A percentile compares a stretch with the other conserved stretches of the same genome.
Conservation (phyloP, 2,113 vertebrate species). For the Opisthocomus hoazin region DNA sequence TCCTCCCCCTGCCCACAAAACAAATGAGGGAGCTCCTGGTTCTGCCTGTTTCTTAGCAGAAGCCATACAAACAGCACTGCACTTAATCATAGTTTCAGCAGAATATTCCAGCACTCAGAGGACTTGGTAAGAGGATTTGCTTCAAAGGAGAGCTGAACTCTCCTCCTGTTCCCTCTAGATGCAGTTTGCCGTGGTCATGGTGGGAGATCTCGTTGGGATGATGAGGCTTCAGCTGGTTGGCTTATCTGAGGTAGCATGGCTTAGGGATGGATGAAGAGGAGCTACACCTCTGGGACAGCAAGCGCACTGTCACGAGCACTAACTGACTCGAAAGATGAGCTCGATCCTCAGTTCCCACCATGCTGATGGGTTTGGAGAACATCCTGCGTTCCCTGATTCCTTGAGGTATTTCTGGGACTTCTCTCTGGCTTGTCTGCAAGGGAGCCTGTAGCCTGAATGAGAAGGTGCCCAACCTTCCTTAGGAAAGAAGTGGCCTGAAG, state of each 20-base stretch:
- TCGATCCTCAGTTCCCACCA: neutral
- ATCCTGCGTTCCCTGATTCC: too few relatives aligned
- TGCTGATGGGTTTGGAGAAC: neutral
- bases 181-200: neutral
- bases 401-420: too few relatives aligned
- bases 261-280: neutral
- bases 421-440: too few relatives aligned
- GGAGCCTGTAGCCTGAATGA: neutral
- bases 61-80: neutral
- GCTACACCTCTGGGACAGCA: neutral
- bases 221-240: neutral
- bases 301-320: neutral
- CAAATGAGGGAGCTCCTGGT: neutral
- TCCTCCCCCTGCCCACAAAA: neutral
- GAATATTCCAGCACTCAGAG: neutral
- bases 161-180: neutral
- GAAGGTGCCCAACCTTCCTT: neutral
- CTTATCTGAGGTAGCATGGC: neutral
- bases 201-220: neutral
- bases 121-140: neutral
- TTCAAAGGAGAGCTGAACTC: neutral
- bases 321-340: neutral
- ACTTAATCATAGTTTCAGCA: neutral
- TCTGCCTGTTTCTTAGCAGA: neutral
- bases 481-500: neutral